These are phyloP conservation scores for Euphonia xanthogaster DNA, from an alignment of 2,797 vertebrate species.

Conservation along the genomic window DNA sequence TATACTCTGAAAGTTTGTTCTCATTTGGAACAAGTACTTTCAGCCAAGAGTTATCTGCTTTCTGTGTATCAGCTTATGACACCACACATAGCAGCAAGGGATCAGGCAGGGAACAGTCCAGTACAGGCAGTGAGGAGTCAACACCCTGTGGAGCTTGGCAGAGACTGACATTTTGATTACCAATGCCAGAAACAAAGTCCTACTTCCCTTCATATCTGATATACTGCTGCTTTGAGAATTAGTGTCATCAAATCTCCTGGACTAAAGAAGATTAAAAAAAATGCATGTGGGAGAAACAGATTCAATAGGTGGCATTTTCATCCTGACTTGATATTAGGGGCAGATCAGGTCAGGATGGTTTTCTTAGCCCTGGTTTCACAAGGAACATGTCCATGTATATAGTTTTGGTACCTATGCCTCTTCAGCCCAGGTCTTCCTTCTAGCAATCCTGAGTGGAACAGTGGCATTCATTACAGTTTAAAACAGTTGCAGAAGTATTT, in stretches of 20 bases:
- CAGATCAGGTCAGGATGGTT: not conserved
- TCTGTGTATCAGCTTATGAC: not conserved
- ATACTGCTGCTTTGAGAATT: not conserved
- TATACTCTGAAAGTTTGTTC: not conserved
- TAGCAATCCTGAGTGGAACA: not conserved
- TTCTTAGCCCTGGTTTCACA: not conserved
- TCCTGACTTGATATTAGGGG: not conserved
- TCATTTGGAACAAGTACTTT: not conserved
- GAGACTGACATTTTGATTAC: not conserved
- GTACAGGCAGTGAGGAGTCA: not conserved
- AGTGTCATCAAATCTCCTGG: not conserved
- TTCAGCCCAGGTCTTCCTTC: not conserved
- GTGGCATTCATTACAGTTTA: not conserved
- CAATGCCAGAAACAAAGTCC: not conserved
- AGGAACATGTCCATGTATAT: rapidly evolving
- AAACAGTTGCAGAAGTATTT: not conserved
- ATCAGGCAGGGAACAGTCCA: not conserved
- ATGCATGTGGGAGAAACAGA: not conserved
- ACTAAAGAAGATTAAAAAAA: not conserved
- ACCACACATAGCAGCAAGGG: not conserved
- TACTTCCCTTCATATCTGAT: rapidly evolving
- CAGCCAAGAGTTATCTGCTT: not conserved
- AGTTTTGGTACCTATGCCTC: rapidly evolving
- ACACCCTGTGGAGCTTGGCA: not conserved
- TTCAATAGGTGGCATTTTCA: not conserved